Evolutionary conservation across 2,113 vertebrate genomes (phyloP), one percentile per base, ranked within the genome.

Genomic region (Nothobranchius furzeri): DNA sequence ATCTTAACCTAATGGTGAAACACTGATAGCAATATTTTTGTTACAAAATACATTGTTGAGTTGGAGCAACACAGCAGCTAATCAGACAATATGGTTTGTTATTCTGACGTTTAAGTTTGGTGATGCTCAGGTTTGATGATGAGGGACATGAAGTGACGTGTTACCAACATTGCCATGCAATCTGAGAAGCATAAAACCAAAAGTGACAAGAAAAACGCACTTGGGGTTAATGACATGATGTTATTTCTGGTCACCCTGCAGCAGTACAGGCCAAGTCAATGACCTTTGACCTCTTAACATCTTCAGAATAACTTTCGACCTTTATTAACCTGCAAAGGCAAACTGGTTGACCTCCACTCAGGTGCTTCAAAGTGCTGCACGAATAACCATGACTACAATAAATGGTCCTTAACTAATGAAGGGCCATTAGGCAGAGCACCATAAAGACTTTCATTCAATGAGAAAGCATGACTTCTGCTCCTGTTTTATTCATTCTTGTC

Each of bases 401-500:
- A 71, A 81, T 45, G 62, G 75, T 68, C 64, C 64, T 64, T 67
- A 75, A 76, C 43, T 11, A 11, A 12, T 4, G 51, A 75, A 42
- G 35, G 60, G 54, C 73, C 68, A 73, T 84, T 77, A 75, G 60
- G 74, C 49, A 30, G 60, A 9, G 69, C 57, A 47, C 62, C 7
- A 35, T n/a, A 68, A 80, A 65, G 75, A 60, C 62, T 64, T 2
- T 24, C 77, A 71, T 83, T 79, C 76, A 87, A 90, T 69, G 64
- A 85, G 73, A 85, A 86, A 68, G 66, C 64, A 83, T 74, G 71
- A 68, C 73, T 83, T 58, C 17, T 37, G 61, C 55, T 78, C 59
- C 57, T 0, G n/a, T 60, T 68, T 61, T 79, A 80, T 78, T 91
- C 78, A 73, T 79, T 88, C 74, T 72, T 59, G 64, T 67, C 72